These are phyloP conservation scores for Loriculus beryllinus DNA, from an alignment of 2,797 vertebrate species.

Conservation along the genomic window DNA sequence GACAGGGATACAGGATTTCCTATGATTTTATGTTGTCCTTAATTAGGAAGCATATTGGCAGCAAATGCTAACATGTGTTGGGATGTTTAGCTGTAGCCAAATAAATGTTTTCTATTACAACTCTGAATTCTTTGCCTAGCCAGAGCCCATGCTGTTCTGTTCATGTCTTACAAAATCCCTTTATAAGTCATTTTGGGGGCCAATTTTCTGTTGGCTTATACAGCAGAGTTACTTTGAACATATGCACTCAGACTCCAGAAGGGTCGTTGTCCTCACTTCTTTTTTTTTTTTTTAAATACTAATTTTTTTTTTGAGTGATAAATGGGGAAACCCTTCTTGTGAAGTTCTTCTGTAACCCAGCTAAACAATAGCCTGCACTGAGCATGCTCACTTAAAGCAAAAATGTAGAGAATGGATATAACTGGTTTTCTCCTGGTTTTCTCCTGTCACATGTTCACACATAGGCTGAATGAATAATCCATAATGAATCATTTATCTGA, in stretches of 20 bases:
- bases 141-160: slow-evolving; percentile 87
- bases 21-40: slow-evolving; percentile 89
- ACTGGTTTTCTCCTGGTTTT: slow-evolving; percentile 8
- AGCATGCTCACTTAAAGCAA: neutral
- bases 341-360: neutral
- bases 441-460: slow-evolving; percentile 13
- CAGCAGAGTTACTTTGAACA: slow-evolving; percentile 73
- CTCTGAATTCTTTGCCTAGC: slow-evolving; percentile 83
- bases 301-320: slow-evolving; percentile 18
- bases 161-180: slow-evolving; percentile 84
- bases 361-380: neutral
- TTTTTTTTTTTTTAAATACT: neutral
- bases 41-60: slow-evolving; percentile 88
- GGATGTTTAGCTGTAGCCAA: slow-evolving; percentile 88
- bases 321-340: slow-evolving; percentile 37
- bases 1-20: slow-evolving; percentile 81
- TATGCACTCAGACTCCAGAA: slow-evolving; percentile 68
- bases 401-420: neutral
- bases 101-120: slow-evolving; percentile 94
- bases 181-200: slow-evolving; percentile 87
- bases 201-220: slow-evolving; percentile 83
- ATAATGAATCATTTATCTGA: slow-evolving; percentile 32
- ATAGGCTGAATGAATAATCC: slow-evolving; percentile 32
- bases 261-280: slow-evolving; percentile 61
- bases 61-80: slow-evolving; percentile 89